These are phyloP conservation scores for Melinopterus prodromus DNA, from an alignment of 2,888 invertebrate genomes.

Conservation along the genomic window DNA sequence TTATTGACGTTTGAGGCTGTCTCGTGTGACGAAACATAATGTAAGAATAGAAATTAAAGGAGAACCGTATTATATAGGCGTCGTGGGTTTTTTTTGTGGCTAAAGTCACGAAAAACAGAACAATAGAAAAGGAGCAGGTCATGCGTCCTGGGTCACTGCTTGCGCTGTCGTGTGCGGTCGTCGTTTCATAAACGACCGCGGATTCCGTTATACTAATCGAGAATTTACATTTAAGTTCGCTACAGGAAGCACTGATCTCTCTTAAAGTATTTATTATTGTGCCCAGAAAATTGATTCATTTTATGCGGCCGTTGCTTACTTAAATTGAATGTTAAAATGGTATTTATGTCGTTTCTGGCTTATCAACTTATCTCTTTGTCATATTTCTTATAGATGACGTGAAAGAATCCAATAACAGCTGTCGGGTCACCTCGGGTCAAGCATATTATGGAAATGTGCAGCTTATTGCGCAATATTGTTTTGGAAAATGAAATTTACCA, in stretches of 20 bases:
- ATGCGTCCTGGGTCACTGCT: not conserved
- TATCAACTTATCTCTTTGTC: too few species aligned
- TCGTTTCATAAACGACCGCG: not conserved
- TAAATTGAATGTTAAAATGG: too few species aligned
- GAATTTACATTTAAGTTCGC: not conserved
- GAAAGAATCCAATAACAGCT: too few species aligned
- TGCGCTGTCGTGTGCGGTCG: conserved; percentile 4
- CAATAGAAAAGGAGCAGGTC: conserved; percentile 4
- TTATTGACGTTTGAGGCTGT: not conserved
- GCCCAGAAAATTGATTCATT: not conserved
- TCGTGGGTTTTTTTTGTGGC: not conserved
- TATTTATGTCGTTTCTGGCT: too few species aligned
- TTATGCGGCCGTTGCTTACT: not conserved
- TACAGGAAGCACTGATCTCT: not conserved
- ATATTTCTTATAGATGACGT: too few species aligned
- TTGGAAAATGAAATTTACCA: too few species aligned
- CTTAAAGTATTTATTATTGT: not conserved
- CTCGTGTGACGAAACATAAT: conserved; percentile 4
- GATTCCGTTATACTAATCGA: conserved; percentile 4
- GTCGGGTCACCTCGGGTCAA: too few species aligned
- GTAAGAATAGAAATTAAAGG: not conserved
- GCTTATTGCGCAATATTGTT: too few species aligned
- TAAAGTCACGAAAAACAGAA: not conserved
- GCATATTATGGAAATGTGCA: too few species aligned
- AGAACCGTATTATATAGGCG: conserved; percentile 4